Evolutionary conservation across 1,140 invertebrate species (phyloP), one percentile per base, ranked within the genome.

Genomic region (Neocloeon triangulifer): DNA sequence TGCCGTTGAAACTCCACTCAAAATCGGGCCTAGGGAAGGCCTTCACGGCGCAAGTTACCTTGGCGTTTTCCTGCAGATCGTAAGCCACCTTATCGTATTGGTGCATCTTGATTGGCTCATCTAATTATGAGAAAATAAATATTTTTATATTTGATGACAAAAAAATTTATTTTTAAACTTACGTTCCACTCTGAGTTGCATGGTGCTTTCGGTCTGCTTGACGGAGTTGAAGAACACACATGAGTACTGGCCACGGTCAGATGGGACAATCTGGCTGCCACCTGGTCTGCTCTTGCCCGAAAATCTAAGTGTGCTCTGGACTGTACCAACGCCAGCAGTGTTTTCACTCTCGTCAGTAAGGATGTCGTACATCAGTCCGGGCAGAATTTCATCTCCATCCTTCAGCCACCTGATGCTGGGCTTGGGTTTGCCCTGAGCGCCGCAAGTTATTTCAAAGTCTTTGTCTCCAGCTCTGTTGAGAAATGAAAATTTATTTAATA

Each of bases 1-100:
- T 77, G 1, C 65, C 66, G 5, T 68, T 72, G 39, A 69, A 85
- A 38, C 66, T 80, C 85, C 85, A 92, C 41, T 88, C 79, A 50
- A 91, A 89, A 44, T 81, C 77, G 0, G 84, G 82, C 44, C 78
- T 75, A 0, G 85, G 86, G 53, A 82, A 91, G 0, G 85, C 81
- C 48, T 86, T 79, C 2, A 91, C 80, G 45, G 74, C 69, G 50
- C 86, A 92, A 2, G 73, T 62, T 7, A 92, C 72, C 47, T 80
- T 69, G 0, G 82, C 85, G 0, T 66, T 76, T 47, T 89, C 81
- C 8, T 65, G 56, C 2, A 82, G 46, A 48, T 88, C 81, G 40
- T 73, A 85, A 3, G 85, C 85, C 0, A 89, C 84, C 53, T 86
- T 84, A 35, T 73, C 79, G 47, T 85, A 76, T 35, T 77, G 70